phyloP scores from a whole-genome alignment of 2,113 vertebrate genomes.

The Siniperca knerii region DNA sequence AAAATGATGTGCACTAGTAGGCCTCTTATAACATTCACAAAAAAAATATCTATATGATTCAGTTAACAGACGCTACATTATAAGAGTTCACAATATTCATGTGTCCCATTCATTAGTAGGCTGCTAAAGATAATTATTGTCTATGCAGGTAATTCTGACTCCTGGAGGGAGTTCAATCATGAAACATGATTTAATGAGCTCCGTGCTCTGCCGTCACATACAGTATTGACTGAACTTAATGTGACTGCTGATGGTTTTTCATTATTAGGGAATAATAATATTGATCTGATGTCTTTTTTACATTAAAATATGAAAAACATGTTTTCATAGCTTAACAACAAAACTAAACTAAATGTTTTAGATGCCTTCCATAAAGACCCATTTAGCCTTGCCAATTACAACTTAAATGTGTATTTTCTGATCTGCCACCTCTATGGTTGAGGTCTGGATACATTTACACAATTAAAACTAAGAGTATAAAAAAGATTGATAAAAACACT shows the following conservation, averaged over 20 bases:
- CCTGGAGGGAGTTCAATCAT: neutral
- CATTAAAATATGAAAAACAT: too few species aligned
- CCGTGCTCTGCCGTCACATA: neutral
- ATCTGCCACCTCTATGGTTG: neutral
- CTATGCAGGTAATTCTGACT: neutral
- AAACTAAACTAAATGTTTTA: neutral
- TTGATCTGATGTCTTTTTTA: neutral
- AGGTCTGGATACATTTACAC: neutral
- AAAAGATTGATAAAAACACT: neutral
- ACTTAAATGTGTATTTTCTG: neutral
- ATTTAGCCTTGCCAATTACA: neutral
- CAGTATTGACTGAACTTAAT: neutral
- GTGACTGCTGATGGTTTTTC: neutral
- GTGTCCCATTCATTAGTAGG: neutral
- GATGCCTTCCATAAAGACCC: neutral
- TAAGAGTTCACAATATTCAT: neutral
- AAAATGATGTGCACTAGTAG: neutral
- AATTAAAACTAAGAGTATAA: neutral
- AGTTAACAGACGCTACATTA: neutral
- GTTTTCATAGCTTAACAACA: neutral
- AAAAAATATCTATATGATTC: neutral
- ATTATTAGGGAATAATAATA: neutral
- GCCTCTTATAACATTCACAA: neutral
- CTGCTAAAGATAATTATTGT: neutral
- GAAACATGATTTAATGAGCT: conserved; percentile 20